Conservation (phyloP, 2,797 vertebrate species). For the Gobionotothen gibberifrons region DNA sequence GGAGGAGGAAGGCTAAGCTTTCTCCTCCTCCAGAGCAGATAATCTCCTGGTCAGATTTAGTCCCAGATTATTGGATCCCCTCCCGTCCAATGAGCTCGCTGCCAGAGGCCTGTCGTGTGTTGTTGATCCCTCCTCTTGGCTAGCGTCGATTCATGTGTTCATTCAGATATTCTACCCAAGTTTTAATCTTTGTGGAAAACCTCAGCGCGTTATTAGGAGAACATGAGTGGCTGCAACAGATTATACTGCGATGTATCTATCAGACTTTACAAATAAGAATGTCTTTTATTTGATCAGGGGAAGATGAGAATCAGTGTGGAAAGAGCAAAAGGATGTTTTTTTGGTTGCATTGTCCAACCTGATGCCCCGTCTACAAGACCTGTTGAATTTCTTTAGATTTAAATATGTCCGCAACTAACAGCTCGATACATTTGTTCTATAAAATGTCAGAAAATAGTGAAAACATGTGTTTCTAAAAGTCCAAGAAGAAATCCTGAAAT, state of each 20-base stretch:
- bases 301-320: not conserved
- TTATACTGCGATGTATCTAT: not conserved
- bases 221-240: not conserved
- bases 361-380: not conserved
- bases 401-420: not conserved
- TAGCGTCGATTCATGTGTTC: constrained; percentile 55
- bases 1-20: constrained; percentile 33
- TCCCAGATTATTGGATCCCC: constrained; percentile 68
- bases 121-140: constrained; percentile 47
- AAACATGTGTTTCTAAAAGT: too few species aligned
- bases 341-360: not conserved
- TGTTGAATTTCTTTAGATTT: not conserved
- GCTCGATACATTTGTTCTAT: too few species aligned
- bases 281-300: not conserved
- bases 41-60: constrained; percentile 68
- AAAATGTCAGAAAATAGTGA: too few species aligned
- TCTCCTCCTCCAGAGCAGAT: constrained; percentile 48
- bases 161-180: constrained; percentile 59
- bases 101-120: constrained; percentile 30
- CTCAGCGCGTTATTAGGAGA: not conserved
- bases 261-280: constrained; percentile 6
- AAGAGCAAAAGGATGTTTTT: not conserved
- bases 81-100: constrained; percentile 58
- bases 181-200: constrained; percentile 45
- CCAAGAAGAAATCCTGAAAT: too few species aligned